Base-by-base conservation (phyloP, 2,113 vertebrate genomes). In the Aegotheles bennettii region DNA sequence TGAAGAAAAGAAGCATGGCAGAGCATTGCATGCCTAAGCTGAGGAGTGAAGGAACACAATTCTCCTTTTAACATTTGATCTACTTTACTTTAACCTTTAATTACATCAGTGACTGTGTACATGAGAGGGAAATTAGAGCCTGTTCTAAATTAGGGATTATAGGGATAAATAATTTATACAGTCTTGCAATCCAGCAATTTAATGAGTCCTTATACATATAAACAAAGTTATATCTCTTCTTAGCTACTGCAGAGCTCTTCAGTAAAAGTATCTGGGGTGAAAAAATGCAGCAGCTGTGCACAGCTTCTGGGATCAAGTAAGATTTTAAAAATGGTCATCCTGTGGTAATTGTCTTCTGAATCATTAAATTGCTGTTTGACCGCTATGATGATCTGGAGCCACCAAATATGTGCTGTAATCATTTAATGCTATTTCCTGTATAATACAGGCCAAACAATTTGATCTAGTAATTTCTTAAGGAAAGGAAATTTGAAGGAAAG, bases 11-110 rank as follows among this genome's bases (percentile, higher is more conserved):
- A 77, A 83, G 51, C 67, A 36, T 12, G 82, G 92, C 51, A 84
- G n/a, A 26, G 33, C 50, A 7, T 45, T 65, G 65, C 5, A 0
- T 33, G 40, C 31, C 50, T 61, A 45, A 83, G 38, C 76, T 90
- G 71, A 59, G 80, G 83, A 86, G 91, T 47, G 42, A 90, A 84
- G 63, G 29, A 92, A 63, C 75, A 88, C 28, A 1, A 74, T 86
- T 90, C 79, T 95, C 42, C 76, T 87, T 97, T 92, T 90, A 95
- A 90, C 84, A 81, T 90, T 84, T 91, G 64, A 43, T 74, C 89
- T 87, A 74, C 68, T 80, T 94, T 74, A 75, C 81, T 91, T 93
- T 92, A 97, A 93, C 95, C 91, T 94, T 94, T 95, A 94, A 95
- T 97, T 96, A 90, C 90, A 92, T 92, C 79, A 74, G 77, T 81